Conservation (phyloP, 1,140 invertebrate genomes). For the Tachypleus tridentatus region DNA sequence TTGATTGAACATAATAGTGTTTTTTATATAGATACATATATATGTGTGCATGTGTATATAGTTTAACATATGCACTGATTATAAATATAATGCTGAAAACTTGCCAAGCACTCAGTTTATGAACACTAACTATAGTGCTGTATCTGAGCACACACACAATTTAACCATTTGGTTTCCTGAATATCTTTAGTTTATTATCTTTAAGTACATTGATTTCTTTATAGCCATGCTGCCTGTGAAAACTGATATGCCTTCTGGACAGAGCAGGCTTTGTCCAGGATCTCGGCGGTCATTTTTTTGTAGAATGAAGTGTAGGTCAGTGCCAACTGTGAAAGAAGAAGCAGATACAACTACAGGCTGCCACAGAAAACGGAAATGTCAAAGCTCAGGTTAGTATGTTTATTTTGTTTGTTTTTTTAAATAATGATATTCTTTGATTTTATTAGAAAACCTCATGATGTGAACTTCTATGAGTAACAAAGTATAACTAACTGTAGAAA, state of each 20-base stretch:
- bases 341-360: slow-evolving; percentile 48
- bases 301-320: slow-evolving; percentile 67
- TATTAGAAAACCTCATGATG: too few relatives aligned
- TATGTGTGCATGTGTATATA: too few relatives aligned
- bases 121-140: too few relatives aligned
- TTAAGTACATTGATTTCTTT: slow-evolving; percentile 3
- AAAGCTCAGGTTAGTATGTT: slow-evolving; percentile 36
- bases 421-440: neutral
- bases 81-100: too few relatives aligned
- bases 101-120: too few relatives aligned
- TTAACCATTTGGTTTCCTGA: neutral
- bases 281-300: slow-evolving; percentile 85
- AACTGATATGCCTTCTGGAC: slow-evolving; percentile 60
- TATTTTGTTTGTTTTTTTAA: neutral
- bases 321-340: slow-evolving; percentile 55
- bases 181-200: neutral
- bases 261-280: slow-evolving; percentile 57
- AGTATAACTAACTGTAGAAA: too few relatives aligned
- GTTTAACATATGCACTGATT: neutral
- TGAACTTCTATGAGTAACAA: too few relatives aligned
- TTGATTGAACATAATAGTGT: too few relatives aligned
- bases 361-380: slow-evolving; percentile 51
- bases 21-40: too few relatives aligned
- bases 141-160: too few relatives aligned
- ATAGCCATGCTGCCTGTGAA: slow-evolving; percentile 83